Evolutionary conservation across 2,888 invertebrate genomes (phyloP), one percentile per base, ranked within the genome.

Genomic region (Azorinus chamasolen): DNA sequence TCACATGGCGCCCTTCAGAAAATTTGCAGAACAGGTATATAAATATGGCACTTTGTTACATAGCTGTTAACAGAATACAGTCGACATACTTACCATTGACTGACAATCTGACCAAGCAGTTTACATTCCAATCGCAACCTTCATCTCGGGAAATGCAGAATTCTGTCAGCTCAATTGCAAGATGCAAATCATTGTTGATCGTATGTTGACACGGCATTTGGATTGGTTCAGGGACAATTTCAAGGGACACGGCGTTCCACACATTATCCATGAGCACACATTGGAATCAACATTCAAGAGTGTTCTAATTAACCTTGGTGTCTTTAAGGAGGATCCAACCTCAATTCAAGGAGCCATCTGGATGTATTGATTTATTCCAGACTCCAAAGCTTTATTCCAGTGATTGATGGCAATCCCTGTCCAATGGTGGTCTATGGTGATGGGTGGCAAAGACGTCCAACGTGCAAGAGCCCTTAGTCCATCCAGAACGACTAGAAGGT

Each of bases 371-470:
- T 66, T 20, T 66, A 66, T 41, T 24, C 46, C 20, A 50, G 18
- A 41, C 24, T 58, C 14, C 66, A 66, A 5, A 37, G 24, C 14
- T 25, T 53, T n/a, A 37, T 62, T 8, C 50, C 62, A 8, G 16
- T 64, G 22, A 20, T 70, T 12, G 24, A 62, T 27, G 50, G 24
- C 4, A 48, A 48, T 8, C 66, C 68, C 14, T 48, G 46, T 16
- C 41, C 39, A 16, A 64, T 53, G 0, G 27, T 61, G 14, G 73
- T 78, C 16, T 79, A 53, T 53, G 78, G 73, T 27, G 70, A 70
- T 50, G 65, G 57, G 74, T 12, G 74, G 81, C 0, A 73, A 62
- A 53, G 66, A 74, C 61, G 77, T 77, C 12, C 69, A 71, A 12
- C 59, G 58, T 41, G 71, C 81, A n/a, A 10, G 46, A 8, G 16